Evolutionary conservation across 2,888 invertebrate genomes (phyloP), one percentile per base, ranked within the genome.

Genomic region (Tolmerus cingulatus): DNA sequence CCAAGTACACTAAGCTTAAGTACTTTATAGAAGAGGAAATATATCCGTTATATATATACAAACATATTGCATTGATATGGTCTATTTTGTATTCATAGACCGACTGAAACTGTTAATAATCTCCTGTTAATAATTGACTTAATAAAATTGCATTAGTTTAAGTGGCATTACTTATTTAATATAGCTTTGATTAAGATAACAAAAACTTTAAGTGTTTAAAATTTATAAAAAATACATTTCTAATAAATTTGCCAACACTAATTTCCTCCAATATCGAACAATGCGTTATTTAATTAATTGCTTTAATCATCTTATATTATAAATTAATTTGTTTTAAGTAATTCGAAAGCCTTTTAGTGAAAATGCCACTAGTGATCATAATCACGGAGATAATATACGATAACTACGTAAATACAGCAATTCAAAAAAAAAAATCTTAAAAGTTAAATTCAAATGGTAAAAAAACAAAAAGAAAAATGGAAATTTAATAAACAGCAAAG

Each of bases 81-180:
- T 88, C 88, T 88, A 85, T 86, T 86, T 87, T 88, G 55, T 88
- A 87, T 88, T 88, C 82, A 88, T 87, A 88, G 89, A 87, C 88
- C 89, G 89, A 89, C 88, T 89, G 89, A 89, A 87, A 87, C 87
- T 89, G 88, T 89, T 88, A 87, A 88, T 87, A 78, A 85, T 78
- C 86, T 87, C 66, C 87, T 88, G 79, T 77, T 81, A 86, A 66
- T 85, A 81, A 76, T 79, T 86, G 86, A 82, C 87, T 87, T 88
- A 82, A 86, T 81, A 5, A 51, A 51, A 51, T 66, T 27, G 2
- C 9, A 27, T 23, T 66, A 66, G 2, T 66, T 66, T 66, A 19
- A 66, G 27, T 27, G 66, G 66, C 66, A 27, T 66, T 66, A 19
- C 8, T 66, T 66, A 23, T 19, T 66, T 66, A 12, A 8, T 51